Base-by-base conservation (phyloP, 1,140 invertebrate genomes). In the Nephila pilipes region DNA sequence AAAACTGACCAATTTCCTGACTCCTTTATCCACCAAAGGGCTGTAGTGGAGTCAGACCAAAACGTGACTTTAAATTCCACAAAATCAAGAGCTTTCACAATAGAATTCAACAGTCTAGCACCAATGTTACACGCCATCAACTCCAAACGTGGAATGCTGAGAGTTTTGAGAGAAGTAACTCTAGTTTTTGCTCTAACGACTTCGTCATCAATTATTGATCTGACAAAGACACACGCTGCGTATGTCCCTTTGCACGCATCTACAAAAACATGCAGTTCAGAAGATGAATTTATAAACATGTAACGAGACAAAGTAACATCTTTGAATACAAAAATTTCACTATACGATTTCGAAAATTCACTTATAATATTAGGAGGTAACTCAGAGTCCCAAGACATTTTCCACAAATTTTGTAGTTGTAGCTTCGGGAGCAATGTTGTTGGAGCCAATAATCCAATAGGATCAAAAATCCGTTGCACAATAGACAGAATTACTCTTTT, bases 21-120 rank as follows among this genome's bases (percentile, higher is more conserved):
- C 38, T 69, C 38, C 46, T 93, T 89, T 29, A 93, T 93, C 87
- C 93, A 93, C 46, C 81, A 55, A 29, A 93, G 63, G 29, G 63
- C 81, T 22, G 55, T n/a, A 8, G 60, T 85, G 25, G 58, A 89
- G 36, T 93, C 63, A 38, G 65, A 75, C 69, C 87, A 90, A 87
- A 81, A 93, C 1, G 29, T 22, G 65, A 46, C 2, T 46, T 46
- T 46, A 1, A 46, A 46, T 5, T 46, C 8, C 8, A 8, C 4
- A 46, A 46, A 46, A 46, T 46, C 2, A 2, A 46, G 38, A 5
- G 38, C 38, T 46, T 46, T 46, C 38, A 46, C 8, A 5, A 46
- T 3, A 2, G 38, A 46, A 46, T 46, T 46, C 8, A 46, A 3
- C 8, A 46, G 57, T 63, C 81, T 63, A 69, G 81, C 20, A n/a